These are phyloP conservation scores for Malurus cyaneus DNA, from an alignment of 2,113 vertebrate species.

Conservation along the genomic window DNA sequence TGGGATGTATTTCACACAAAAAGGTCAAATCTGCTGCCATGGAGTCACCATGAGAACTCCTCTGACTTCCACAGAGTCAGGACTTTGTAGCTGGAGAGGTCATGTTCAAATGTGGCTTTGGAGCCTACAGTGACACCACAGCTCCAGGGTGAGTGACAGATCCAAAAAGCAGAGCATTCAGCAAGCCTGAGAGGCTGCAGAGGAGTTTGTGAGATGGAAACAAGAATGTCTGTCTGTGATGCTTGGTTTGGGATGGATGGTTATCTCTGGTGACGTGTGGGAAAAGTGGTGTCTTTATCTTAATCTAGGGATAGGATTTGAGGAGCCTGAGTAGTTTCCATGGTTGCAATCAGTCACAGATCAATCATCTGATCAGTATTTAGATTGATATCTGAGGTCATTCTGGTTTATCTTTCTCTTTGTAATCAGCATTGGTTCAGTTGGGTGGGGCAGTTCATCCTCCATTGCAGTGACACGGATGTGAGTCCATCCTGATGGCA, in stretches of 20 bases:
- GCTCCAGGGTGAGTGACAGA: not conserved
- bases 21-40: not conserved
- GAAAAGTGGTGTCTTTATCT: not conserved
- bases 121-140: not conserved
- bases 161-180: not conserved
- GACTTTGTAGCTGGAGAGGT: not conserved
- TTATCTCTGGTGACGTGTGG: not conserved
- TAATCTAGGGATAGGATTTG: not conserved
- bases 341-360: not conserved
- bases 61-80: not conserved
- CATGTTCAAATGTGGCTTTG: not conserved
- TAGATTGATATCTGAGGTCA: not conserved
- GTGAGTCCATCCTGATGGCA: not conserved
- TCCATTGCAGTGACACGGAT: not conserved
- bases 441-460: not conserved
- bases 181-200: not conserved
- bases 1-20: not conserved
- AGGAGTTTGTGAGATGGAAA: not conserved
- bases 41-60: not conserved
- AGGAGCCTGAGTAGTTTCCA: not conserved
- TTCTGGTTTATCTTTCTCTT: rapidly evolving
- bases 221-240: not conserved
- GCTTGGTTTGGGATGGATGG: not conserved
- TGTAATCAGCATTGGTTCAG: not conserved
- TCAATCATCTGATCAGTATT: not conserved